Evolutionary conservation across 1,140 invertebrate genomes (phyloP).

Genomic region (Drosophila takahashii): DNA sequence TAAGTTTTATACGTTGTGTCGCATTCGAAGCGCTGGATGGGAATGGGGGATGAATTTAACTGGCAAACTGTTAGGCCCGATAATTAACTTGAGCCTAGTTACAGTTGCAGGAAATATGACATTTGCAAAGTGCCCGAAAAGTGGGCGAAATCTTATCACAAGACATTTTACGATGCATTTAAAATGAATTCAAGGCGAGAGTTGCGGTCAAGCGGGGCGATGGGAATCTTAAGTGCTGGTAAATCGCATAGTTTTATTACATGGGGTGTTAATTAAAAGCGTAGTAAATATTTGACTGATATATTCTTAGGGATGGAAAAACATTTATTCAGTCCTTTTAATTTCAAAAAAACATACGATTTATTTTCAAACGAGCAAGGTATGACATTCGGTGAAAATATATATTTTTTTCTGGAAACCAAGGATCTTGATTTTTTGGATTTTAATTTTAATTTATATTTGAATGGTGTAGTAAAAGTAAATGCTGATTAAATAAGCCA

Average conservation of each 20-base stretch:
- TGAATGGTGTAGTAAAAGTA: no score
- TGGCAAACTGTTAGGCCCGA: slow-evolving; percentile 51
- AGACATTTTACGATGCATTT: slow-evolving; percentile 10
- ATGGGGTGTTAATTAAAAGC: background rate
- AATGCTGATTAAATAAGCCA: background rate
- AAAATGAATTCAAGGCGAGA: slow-evolving; percentile 4
- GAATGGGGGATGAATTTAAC: slow-evolving; percentile 15
- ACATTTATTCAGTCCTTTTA: background rate
- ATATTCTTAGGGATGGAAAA: background rate
- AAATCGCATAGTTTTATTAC: background rate
- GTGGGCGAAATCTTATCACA: slow-evolving; percentile 39
- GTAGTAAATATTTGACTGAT: background rate
- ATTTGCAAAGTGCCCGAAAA: slow-evolving; percentile 28
- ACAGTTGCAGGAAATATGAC: slow-evolving; percentile 36
- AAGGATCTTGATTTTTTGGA: no score
- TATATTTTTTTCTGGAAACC: no score
- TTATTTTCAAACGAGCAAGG: no score
- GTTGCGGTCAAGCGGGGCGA: background rate
- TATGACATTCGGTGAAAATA: no score
- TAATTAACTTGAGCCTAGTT: slow-evolving; percentile 65
- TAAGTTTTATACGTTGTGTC: slow-evolving; percentile 60
- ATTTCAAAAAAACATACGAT: no score
- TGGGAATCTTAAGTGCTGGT: background rate
- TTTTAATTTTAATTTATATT: no score
- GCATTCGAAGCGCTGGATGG: background rate